These are phyloP conservation scores for Molanna angustata DNA, from an alignment of 2,888 invertebrate genomes.

Conservation along the genomic window DNA sequence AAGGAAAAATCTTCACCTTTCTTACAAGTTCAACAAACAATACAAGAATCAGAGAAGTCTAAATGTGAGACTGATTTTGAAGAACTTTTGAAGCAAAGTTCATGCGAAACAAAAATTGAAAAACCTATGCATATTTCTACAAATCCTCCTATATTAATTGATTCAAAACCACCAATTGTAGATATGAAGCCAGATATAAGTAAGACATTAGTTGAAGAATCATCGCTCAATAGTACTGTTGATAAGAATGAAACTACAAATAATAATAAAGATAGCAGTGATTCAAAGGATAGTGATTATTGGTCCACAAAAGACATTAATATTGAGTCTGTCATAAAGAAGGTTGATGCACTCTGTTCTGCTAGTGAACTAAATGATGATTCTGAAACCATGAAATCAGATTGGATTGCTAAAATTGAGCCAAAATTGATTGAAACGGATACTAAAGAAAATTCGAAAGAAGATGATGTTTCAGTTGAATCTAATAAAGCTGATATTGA, in stretches of 20 bases:
- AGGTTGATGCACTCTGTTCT: slow-evolving; percentile 66
- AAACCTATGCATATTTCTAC: slow-evolving; percentile 22
- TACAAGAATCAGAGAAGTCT: slow-evolving; percentile 38
- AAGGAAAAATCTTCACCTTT: no score
- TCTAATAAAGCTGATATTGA: background rate
- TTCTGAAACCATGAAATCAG: slow-evolving; percentile 39
- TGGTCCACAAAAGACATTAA: slow-evolving; percentile 79
- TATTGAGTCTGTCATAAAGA: slow-evolving; percentile 79
- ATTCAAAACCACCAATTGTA: background rate
- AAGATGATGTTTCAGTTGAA: background rate
- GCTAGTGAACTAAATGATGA: slow-evolving; percentile 46
- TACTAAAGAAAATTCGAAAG: slow-evolving; percentile 39
- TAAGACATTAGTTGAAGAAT: background rate
- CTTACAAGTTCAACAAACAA: background rate
- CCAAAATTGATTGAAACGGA: slow-evolving; percentile 33
- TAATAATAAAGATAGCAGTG: slow-evolving; percentile 21
- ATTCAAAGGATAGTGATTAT: slow-evolving; percentile 63
- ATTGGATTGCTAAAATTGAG: slow-evolving; percentile 30
- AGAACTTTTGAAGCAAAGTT: slow-evolving; percentile 51
- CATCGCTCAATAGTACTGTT: background rate
- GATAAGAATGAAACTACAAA: slow-evolving; percentile 5
- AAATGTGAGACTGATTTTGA: slow-evolving; percentile 54
- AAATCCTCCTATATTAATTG: background rate
- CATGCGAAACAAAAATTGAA: slow-evolving; percentile 50
- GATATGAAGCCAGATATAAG: slow-evolving; percentile 4